Percentiles rank a stretch among this genome's conserved stretches.
Conservation (phyloP, 2,888 invertebrate species). For the Chymomyza amoena region DNA sequence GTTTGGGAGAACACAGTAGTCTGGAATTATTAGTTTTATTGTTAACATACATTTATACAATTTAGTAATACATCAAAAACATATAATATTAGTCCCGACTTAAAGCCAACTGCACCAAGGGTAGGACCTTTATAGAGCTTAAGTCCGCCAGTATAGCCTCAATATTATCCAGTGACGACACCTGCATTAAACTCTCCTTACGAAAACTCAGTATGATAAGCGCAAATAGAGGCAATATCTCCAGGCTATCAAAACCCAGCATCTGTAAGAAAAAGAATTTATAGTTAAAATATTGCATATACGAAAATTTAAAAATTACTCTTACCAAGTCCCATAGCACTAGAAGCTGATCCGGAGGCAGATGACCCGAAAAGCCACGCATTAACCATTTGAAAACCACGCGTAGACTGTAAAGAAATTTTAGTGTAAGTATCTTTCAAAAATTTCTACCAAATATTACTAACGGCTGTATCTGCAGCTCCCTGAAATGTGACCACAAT, state of each 20-base stretch:
- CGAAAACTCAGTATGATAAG: slow-evolving; percentile 91
- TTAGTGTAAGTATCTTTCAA: neutral
- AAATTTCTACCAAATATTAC: slow-evolving; percentile 74
- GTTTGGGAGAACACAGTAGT: too few relatives aligned
- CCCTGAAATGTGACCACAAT: slow-evolving; percentile 94
- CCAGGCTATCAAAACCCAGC: slow-evolving; percentile 94
- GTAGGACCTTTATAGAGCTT: slow-evolving; percentile 91
- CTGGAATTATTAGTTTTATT: neutral
- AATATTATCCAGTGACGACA: slow-evolving; percentile 86
- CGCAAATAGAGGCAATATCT: slow-evolving; percentile 92
- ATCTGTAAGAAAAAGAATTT: slow-evolving; percentile 78
- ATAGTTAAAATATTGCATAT: too few relatives aligned
- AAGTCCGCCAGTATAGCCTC: slow-evolving; percentile 93
- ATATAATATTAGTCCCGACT: slow-evolving; percentile 81
- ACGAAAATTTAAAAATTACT: neutral
- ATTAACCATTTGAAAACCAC: slow-evolving; percentile 98
- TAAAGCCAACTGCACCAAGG: slow-evolving; percentile 89
- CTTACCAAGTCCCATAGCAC: slow-evolving; percentile 92
- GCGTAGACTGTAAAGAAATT: slow-evolving; percentile 83
- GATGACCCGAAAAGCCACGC: slow-evolving; percentile 96
- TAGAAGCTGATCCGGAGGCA: slow-evolving; percentile 94
- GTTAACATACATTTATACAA: neutral
- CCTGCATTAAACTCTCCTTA: slow-evolving; percentile 89
- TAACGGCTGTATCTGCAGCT: slow-evolving; percentile 94
- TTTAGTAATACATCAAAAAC: neutral